phyloP scores from a whole-genome alignment of 2,797 vertebrate genomes.

The Todus mexicanus region DNA sequence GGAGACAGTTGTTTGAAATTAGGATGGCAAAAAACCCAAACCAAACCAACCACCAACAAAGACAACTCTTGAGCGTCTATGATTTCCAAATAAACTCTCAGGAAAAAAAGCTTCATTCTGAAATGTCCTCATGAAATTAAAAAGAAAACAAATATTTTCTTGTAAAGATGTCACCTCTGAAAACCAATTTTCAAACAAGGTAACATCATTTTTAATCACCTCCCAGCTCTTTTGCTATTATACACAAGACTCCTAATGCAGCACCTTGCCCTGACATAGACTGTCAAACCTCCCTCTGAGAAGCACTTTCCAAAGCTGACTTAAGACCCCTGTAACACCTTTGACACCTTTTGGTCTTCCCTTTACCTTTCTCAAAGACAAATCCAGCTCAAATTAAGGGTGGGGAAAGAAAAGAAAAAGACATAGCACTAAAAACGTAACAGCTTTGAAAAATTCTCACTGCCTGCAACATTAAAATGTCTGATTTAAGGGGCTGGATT shows the following conservation, averaged over 20 bases:
- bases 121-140: background rate
- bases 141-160: background rate
- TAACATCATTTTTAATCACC: background rate
- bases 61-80: background rate
- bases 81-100: background rate
- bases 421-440: background rate
- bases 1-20: background rate
- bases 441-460: constrained; percentile 10
- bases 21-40: background rate
- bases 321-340: background rate
- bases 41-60: background rate
- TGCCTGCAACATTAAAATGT: constrained; percentile 1
- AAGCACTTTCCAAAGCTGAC: background rate
- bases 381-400: background rate
- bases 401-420: background rate
- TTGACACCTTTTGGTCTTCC: background rate
- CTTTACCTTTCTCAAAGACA: constrained; percentile 13
- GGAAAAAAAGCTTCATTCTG: background rate
- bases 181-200: background rate
- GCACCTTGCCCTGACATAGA: background rate
- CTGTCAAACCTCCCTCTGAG: background rate
- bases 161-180: background rate
- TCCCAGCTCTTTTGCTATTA: background rate
- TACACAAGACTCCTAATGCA: constrained; percentile 29
- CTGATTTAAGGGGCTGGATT: background rate